Base-by-base conservation (phyloP, 2,797 vertebrate genomes). In the Pseudotriccus pelzelni region DNA sequence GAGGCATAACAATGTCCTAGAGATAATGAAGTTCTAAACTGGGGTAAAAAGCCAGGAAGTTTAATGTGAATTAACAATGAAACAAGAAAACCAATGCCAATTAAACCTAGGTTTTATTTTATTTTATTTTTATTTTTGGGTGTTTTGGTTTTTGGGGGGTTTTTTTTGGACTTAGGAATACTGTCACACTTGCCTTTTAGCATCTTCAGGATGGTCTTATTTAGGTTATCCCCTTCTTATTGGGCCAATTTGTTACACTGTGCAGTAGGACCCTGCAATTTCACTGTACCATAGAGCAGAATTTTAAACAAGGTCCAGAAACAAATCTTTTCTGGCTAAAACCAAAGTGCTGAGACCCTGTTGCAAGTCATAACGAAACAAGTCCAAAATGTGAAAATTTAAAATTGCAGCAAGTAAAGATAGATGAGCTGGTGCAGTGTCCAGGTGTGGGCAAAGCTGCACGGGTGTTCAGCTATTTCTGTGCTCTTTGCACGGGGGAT, bases 341-440 rank as follows among this genome's bases (percentile, higher is more conserved):
- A 46, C 3, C 2, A 1, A 36, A 83, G 3, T 67, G 17, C 9
- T 77, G 32, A n/a, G 15, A 21, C 1, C 20, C 8, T 56, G 8
- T 9, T 69, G 6, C 28, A 49, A 9, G 34, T 60, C 17, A 7
- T 8, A 69, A 41, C 49, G n/a, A 58, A 76, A 37, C 6, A 32
- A 59, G 4, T 30, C 12, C 3, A 79, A 56, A 81, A 30, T 25
- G 36, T 1, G 24, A 69, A 59, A 13, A 39, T 1, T 41, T 27
- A 25, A 53, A 39, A 14, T 39, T 41, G 0, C 1, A 3, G 21
- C 7, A 56, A 58, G 6, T 43, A 30, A 53, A 77, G 1, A 8
- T 47, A 46, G 32, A 43, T 67, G n/a, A 30, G 2, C 7, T 59
- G 24, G 6, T 74, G 10, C 25, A 75, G 7, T 17, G 59, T 34